phyloP scores from a whole-genome alignment of 2,888 invertebrate genomes.

The Tinea semifulvella region DNA sequence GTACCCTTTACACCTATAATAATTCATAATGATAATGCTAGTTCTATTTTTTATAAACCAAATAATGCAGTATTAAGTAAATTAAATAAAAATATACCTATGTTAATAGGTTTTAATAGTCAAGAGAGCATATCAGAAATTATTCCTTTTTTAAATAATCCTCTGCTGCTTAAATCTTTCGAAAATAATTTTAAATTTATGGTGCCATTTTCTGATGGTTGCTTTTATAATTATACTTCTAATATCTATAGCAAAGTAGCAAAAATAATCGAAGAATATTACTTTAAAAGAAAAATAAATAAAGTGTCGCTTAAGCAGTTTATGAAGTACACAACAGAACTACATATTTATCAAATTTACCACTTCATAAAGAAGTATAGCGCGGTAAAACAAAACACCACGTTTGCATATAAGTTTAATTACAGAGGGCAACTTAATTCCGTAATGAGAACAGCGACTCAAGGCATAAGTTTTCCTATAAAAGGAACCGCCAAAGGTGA shows the following conservation, averaged over 20 bases:
- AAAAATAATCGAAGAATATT: slow-evolving; percentile 35
- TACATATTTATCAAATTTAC: slow-evolving; percentile 48
- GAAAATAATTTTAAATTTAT: slow-evolving; percentile 41
- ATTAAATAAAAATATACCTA: slow-evolving; percentile 26
- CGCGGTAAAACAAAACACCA: slow-evolving; percentile 25
- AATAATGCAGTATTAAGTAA: slow-evolving; percentile 28
- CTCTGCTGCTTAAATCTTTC: slow-evolving; percentile 37
- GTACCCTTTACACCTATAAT: slow-evolving; percentile 47
- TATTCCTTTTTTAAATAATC: slow-evolving; percentile 46
- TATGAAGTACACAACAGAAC: slow-evolving; percentile 49
- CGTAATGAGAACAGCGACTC: slow-evolving; percentile 38
- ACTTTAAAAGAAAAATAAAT: slow-evolving; percentile 36
- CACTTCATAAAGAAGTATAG: slow-evolving; percentile 42
- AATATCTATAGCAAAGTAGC: slow-evolving; percentile 32
- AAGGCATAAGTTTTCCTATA: slow-evolving; percentile 28
- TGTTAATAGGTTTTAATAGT: slow-evolving; percentile 59
- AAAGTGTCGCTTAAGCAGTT: slow-evolving; percentile 37
- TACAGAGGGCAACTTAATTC: slow-evolving; percentile 48
- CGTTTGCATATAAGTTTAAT: slow-evolving; percentile 57
- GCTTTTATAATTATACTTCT: slow-evolving; percentile 35
- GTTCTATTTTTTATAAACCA: slow-evolving; percentile 30
- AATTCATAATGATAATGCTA: slow-evolving; percentile 26
- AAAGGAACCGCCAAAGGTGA: slow-evolving; percentile 58
- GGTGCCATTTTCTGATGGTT: slow-evolving; percentile 46
- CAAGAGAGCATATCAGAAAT: slow-evolving; percentile 57